A percentile compares a stretch with the other conserved stretches of the same genome.
Conservation (phyloP, 2,113 vertebrate species). For the Charadrius vociferus region DNA sequence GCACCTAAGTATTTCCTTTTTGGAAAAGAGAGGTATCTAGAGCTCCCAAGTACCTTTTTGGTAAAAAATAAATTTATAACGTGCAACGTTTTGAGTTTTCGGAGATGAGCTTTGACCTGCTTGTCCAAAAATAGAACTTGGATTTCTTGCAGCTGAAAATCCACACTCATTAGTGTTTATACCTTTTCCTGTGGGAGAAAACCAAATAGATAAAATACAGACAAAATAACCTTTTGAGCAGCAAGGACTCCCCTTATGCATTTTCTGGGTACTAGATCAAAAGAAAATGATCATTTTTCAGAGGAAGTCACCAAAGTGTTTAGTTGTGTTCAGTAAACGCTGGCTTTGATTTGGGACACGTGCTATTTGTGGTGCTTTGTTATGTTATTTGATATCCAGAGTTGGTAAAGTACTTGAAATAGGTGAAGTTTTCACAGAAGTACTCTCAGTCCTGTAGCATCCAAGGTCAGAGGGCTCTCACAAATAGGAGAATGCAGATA, state of each 20-base stretch:
- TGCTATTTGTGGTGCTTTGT: constrained; percentile 1
- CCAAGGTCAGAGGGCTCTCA: constrained; percentile 13
- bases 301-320: not conserved
- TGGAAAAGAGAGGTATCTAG: not conserved
- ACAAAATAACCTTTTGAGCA: not conserved
- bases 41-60: not conserved
- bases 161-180: not conserved
- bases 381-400: constrained; percentile 14
- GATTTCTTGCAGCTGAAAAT: not conserved
- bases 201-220: not conserved
- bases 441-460: not conserved
- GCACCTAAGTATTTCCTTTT: not conserved
- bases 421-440: not conserved
- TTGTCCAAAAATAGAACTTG: not conserved
- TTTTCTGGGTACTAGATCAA: not conserved
- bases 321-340: not conserved
- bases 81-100: not conserved
- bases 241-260: not conserved
- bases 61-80: not conserved
- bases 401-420: not conserved
- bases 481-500: not conserved
- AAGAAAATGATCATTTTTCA: not conserved
- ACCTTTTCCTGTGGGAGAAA: not conserved
- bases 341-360: not conserved
- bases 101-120: not conserved